A percentile compares a stretch with the other conserved stretches of the same genome.
These are phyloP conservation scores for Mythimna impura DNA, from an alignment of 2,888 invertebrate species.

Conservation along the genomic window DNA sequence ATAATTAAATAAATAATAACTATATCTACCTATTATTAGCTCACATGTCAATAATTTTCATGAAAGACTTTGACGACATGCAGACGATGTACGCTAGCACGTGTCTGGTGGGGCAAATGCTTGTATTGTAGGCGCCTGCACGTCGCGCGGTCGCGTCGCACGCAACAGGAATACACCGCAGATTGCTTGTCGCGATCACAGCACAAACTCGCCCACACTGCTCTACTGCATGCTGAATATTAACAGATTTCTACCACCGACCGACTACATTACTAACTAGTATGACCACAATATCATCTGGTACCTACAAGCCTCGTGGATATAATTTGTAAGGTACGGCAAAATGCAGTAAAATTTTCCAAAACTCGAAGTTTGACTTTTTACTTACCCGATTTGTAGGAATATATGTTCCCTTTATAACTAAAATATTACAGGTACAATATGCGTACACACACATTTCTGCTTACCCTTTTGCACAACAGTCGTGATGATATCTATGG, in stretches of 20 bases:
- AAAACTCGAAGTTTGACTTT: background rate
- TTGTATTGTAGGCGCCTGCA: background rate
- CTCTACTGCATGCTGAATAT: background rate
- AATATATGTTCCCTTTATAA: no score
- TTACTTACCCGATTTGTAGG: background rate
- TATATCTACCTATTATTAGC: background rate
- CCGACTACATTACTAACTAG: background rate
- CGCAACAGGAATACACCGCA: slow-evolving; percentile 10
- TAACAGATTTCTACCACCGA: background rate
- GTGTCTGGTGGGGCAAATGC: background rate
- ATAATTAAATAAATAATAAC: no score
- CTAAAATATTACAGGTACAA: no score
- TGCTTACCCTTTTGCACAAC: no score
- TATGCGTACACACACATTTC: no score
- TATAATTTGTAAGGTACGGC: background rate
- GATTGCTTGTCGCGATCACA: slow-evolving; percentile 1
- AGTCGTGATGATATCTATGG: no score
- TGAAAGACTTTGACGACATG: background rate
- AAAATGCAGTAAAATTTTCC: background rate
- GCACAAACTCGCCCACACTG: background rate
- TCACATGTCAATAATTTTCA: background rate
- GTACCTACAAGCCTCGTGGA: no score
- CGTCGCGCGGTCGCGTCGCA: background rate
- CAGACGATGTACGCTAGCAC: background rate
- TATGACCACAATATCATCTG: no score